Evolutionary conservation across 2,113 vertebrate genomes (phyloP).

Genomic region (Meles meles): DNA sequence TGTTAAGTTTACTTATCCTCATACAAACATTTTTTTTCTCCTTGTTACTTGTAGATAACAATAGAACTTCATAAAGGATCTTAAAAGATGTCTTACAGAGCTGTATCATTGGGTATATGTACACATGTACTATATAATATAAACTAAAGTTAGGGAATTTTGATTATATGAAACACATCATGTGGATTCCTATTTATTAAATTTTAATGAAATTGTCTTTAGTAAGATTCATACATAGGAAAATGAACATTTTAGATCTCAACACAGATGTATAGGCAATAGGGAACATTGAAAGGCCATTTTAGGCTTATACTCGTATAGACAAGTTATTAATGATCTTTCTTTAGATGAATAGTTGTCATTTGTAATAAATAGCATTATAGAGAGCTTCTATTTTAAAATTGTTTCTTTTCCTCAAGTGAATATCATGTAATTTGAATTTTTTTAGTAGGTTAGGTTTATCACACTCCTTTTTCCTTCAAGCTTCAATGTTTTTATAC

Average conservation of each 20-base stretch:
- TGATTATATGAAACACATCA: background rate
- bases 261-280: background rate
- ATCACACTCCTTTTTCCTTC: background rate
- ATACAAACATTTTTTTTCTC: background rate
- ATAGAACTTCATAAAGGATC: background rate
- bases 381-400: background rate
- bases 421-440: background rate
- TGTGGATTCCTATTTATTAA: background rate
- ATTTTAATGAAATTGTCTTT: background rate
- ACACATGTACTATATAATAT: background rate
- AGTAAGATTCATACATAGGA: background rate
- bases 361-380: background rate
- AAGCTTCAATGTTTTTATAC: background rate
- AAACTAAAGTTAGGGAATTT: background rate
- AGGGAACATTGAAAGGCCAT: background rate
- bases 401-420: background rate
- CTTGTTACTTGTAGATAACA: background rate
- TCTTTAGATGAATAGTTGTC: background rate
- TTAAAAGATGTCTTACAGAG: background rate
- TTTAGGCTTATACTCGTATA: background rate
- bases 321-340: background rate
- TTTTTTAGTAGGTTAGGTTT: background rate
- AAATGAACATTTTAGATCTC: background rate
- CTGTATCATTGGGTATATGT: background rate
- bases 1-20: background rate